phyloP scores from a whole-genome alignment of 64 coral and sea anemone species.

The Montipora capricornis region DNA sequence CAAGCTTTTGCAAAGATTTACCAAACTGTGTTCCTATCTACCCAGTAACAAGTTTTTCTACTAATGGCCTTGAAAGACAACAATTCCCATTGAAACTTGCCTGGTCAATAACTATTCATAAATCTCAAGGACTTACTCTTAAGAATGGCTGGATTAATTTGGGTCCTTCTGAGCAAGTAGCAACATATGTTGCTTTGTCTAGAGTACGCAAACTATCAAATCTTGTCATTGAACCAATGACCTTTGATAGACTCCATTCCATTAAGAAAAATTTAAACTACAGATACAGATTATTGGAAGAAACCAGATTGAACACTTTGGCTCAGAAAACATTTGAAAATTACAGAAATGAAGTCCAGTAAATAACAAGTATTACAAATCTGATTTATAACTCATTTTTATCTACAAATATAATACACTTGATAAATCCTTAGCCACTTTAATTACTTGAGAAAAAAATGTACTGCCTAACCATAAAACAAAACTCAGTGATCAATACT shows the following conservation, averaged over 20 bases:
- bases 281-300: conserved; percentile 35
- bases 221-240: conserved; percentile 8
- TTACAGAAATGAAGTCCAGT: neutral
- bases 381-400: neutral
- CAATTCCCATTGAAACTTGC: conserved; percentile 13
- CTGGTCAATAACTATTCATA: conserved; percentile 12
- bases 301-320: conserved; percentile 10
- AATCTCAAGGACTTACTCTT: conserved; percentile 11
- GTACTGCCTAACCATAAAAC: too few species aligned
- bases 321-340: neutral
- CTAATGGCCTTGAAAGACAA: conserved; percentile 22
- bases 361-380: neutral
- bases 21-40: conserved; percentile 13
- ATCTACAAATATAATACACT: neutral
- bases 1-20: conserved; percentile 18
- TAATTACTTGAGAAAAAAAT: too few species aligned
- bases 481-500: too few species aligned
- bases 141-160: neutral
- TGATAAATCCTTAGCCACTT: neutral
- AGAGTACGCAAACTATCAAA: neutral
- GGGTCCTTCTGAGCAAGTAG: neutral
- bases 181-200: conserved; percentile 8
- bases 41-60: conserved; percentile 6
- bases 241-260: conserved; percentile 1
- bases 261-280: conserved; percentile 6